These are phyloP conservation scores for Zaprionus vittiger DNA, from an alignment of 1,140 invertebrate species.

Conservation along the genomic window DNA sequence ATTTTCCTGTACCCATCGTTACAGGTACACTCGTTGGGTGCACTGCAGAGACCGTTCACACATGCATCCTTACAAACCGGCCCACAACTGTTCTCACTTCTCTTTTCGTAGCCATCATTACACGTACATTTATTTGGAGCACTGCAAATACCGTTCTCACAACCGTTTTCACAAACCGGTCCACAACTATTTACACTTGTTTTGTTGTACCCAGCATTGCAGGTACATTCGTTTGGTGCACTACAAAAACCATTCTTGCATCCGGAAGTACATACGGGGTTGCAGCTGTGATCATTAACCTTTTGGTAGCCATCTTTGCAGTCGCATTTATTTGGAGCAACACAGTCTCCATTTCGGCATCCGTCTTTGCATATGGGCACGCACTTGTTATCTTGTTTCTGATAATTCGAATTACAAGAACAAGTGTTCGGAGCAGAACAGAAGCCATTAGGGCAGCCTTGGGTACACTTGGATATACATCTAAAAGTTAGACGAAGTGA, in stretches of 20 bases:
- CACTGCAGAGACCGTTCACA: neutral
- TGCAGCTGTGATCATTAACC: constrained; percentile 18
- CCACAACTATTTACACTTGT: neutral
- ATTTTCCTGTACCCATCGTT: neutral
- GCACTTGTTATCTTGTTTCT: constrained; percentile 79
- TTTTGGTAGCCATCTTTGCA: constrained; percentile 25
- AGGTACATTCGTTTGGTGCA: constrained; percentile 22
- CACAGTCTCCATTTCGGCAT: constrained; percentile 38
- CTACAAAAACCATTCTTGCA: constrained; percentile 45
- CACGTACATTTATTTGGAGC: neutral
- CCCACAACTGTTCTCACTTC: constrained; percentile 6
- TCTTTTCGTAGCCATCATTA: constrained; percentile 2
- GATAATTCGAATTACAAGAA: constrained; percentile 78
- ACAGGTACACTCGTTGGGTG: neutral
- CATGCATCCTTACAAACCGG: neutral
- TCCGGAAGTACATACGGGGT: constrained; percentile 5
- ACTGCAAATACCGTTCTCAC: constrained; percentile 7
- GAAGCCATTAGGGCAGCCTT: constrained; percentile 55
- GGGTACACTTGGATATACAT: constrained; percentile 48
- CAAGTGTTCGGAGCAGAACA: constrained; percentile 55
- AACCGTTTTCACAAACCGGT: neutral
- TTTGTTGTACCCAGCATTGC: constrained; percentile 2
- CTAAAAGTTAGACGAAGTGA: constrained; percentile 5
- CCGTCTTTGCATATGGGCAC: constrained; percentile 32
- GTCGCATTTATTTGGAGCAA: constrained; percentile 33